Evolutionary conservation across 2,888 invertebrate genomes (phyloP).

Genomic region (Myopa testacea): DNA sequence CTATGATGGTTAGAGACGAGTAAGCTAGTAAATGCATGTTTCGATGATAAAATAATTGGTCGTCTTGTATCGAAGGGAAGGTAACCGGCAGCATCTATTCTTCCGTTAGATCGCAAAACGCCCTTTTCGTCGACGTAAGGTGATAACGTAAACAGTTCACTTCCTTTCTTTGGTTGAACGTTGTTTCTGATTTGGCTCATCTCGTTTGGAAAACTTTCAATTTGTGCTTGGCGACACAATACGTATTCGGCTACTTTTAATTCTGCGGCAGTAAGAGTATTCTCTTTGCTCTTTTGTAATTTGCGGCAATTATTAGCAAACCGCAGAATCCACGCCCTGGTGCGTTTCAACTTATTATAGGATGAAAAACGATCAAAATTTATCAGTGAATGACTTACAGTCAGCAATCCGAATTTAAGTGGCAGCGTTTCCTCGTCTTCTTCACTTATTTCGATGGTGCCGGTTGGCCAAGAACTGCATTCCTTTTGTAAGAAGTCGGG

Average conservation of each 20-base stretch:
- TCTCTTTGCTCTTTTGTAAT: not conserved
- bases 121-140: not conserved
- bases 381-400: not conserved
- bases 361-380: conserved; percentile 14
- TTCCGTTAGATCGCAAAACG: conserved; percentile 20
- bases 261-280: conserved; percentile 11
- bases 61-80: conserved; percentile 37
- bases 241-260: not conserved
- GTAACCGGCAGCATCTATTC: conserved; percentile 40
- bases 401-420: not conserved
- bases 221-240: conserved; percentile 13
- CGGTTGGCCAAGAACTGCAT: not conserved
- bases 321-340: conserved; percentile 1
- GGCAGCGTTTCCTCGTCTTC: conserved; percentile 7
- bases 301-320: conserved; percentile 8
- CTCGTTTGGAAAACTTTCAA: not conserved
- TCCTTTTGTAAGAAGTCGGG: not conserved
- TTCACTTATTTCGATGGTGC: not conserved
- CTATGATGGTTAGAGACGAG: conserved; percentile 18
- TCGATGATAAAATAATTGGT: conserved; percentile 30
- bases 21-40: conserved; percentile 38
- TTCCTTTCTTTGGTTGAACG: not conserved
- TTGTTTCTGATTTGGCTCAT: not conserved
- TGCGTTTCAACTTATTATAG: conserved; percentile 6
- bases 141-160: not conserved